Base-by-base conservation (phyloP, 1,140 invertebrate genomes). In the Apis florea region DNA sequence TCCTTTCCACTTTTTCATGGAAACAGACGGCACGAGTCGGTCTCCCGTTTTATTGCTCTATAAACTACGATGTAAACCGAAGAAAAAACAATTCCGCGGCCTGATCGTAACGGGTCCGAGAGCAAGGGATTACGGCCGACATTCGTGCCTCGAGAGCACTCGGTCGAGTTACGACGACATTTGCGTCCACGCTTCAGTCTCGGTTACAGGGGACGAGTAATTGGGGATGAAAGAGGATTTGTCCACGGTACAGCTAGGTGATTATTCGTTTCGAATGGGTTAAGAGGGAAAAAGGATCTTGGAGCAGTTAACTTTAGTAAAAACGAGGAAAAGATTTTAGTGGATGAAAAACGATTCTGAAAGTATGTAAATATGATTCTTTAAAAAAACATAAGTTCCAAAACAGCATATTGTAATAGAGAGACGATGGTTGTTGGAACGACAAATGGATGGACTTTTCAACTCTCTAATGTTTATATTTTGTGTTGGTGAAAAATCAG, bases 31-130 rank as follows among this genome's bases (percentile, higher is more conserved):
- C 63, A 13, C 8, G 13, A 49, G 40, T 31, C 17, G 21, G 13
- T 11, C 13, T n/a, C 47, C 21, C 49, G 17, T 31, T 76, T 76
- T 68, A 76, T 56, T 24, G 51, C 49, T 21, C 63, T 40, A 67
- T 76, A 56, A 76, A 76, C 31, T 51, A n/a, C 51, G 31, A 56
- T n/a, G 74, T 47, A 40, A 66, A 76, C 74, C 74, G 63, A 67
- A 76, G 74, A 49, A 67, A 64, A 67, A 76, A 76, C 74, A 76
- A 76, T 76, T 67, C 17, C 51, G 13, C 63, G 12, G 74, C 5
- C 15, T 10, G 74, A 56, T 76, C 49, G 74, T 56, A 76, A 76
- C 74, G 21, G 63, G n/a, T 0, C 21, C 21, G 49, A 49, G 26
- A 67, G 61, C 63, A 15, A 31, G 31, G 74, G 31, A 76, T 76